These are phyloP conservation scores for Meliscaeva auricollis DNA, from an alignment of 2,888 invertebrate genomes.

Conservation along the genomic window DNA sequence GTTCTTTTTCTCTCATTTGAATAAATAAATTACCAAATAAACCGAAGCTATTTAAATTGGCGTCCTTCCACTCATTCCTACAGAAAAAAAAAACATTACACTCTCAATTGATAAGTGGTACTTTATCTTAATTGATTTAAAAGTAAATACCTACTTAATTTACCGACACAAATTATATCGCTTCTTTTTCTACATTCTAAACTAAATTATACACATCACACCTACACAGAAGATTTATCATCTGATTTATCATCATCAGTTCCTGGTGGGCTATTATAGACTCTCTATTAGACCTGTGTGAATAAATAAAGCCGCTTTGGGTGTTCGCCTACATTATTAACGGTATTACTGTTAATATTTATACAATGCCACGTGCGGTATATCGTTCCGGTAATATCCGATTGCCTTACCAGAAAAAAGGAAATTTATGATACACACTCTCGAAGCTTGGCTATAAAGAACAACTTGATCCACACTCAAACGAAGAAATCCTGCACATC, in stretches of 20 bases:
- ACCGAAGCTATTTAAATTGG: no score
- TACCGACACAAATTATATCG: conserved; percentile 7
- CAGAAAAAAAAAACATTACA: neutral
- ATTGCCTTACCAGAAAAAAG: conserved; percentile 6
- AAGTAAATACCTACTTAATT: neutral
- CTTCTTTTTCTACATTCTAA: neutral
- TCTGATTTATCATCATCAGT: conserved; percentile 6
- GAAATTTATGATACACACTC: conserved; percentile 6
- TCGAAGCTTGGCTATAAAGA: conserved; percentile 15
- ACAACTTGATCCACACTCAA: neutral
- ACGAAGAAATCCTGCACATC: conserved; percentile 16
- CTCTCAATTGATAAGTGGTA: no score
- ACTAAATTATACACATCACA: neutral
- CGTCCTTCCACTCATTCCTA: no score
- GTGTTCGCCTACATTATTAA: conserved; percentile 44
- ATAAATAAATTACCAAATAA: no score
- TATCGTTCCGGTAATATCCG: neutral
- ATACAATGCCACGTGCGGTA: neutral
- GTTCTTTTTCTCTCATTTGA: no score
- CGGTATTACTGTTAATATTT: conserved; percentile 16
- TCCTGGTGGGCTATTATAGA: conserved; percentile 8
- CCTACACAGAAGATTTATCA: neutral
- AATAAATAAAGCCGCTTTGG: conserved; percentile 5
- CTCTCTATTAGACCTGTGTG: neutral
- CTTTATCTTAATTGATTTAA: conserved; percentile 7